A percentile compares a stretch with the other conserved stretches of the same genome.
phyloP scores from a whole-genome alignment of 2,888 invertebrate genomes.

The Sericinus montela region DNA sequence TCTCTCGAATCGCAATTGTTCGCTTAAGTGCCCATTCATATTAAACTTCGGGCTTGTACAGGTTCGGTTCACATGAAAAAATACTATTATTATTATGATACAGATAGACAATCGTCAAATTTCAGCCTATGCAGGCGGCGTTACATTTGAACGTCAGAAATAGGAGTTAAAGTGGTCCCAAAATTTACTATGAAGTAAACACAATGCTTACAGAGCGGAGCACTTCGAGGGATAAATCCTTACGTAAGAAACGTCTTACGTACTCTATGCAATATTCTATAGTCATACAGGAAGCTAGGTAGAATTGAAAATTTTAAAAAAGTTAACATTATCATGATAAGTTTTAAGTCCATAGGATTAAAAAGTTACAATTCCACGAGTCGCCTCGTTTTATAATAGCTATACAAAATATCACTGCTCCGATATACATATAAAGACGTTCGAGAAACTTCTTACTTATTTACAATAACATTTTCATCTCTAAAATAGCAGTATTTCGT shows the following conservation, averaged over 20 bases:
- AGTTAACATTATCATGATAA: constrained; percentile 33
- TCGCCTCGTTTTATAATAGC: constrained; percentile 42
- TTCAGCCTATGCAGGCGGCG: constrained; percentile 15
- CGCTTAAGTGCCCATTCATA: constrained; percentile 55
- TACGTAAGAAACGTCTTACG: constrained; percentile 7
- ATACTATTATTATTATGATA: constrained; percentile 21
- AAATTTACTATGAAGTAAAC: constrained; percentile 75
- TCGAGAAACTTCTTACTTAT: constrained; percentile 50
- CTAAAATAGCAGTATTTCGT: constrained; percentile 55
- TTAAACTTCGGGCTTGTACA: constrained; percentile 54
- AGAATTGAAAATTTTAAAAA: constrained; percentile 40
- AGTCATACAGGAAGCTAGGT: constrained; percentile 60
- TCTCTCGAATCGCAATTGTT: constrained; percentile 7
- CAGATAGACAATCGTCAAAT: neutral
- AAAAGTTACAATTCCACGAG: constrained; percentile 35
- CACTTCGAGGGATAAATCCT: constrained; percentile 20
- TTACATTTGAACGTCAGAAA: constrained; percentile 38
- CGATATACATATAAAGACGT: constrained; percentile 58
- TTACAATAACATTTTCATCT: constrained; percentile 59
- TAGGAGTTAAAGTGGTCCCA: constrained; percentile 67
- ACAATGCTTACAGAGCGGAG: constrained; percentile 41
- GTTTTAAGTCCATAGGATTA: constrained; percentile 46
- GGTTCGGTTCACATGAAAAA: constrained; percentile 18
- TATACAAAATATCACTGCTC: constrained; percentile 74
- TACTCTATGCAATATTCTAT: constrained; percentile 37